Evolutionary conservation across 2,113 vertebrate species (phyloP).

Genomic region (Urocynchramus pylzowi): DNA sequence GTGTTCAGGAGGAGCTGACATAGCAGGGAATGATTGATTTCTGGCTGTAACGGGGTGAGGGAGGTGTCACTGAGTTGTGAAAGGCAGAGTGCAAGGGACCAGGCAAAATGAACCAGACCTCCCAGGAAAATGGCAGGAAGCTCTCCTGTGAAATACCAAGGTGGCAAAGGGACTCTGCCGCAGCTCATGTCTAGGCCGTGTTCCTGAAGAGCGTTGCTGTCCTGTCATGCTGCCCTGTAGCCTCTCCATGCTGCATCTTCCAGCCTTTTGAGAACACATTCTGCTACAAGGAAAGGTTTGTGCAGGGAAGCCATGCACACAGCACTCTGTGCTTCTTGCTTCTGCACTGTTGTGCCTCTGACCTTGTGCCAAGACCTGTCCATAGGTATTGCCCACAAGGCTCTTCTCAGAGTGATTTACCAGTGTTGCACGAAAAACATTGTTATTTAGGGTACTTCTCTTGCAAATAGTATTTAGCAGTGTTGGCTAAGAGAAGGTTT

Average conservation of each 20-base stretch:
- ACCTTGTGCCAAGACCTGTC: no score
- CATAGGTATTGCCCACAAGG: fast-evolving
- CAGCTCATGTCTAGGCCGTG: fast-evolving
- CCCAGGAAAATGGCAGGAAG: background rate
- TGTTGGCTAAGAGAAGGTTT: background rate
- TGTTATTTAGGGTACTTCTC: background rate
- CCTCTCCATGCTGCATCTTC: fast-evolving
- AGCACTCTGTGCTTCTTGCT: background rate
- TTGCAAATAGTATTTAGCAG: background rate
- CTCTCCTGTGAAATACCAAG: background rate
- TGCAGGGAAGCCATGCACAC: background rate
- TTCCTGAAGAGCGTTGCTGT: background rate
- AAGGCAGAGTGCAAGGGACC: background rate
- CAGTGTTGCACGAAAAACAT: background rate
- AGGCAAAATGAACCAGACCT: background rate
- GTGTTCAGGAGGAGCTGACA: background rate
- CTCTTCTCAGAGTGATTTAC: background rate
- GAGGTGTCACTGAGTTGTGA: fast-evolving
- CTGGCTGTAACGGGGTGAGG: background rate
- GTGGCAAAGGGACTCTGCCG: background rate
- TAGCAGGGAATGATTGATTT: background rate
- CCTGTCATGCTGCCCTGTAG: background rate
- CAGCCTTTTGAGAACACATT: background rate
- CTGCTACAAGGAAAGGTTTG: background rate
- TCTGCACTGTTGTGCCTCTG: background rate